Evolutionary conservation across 53 echinoderm and acorn worm species (phyloP).

Genomic region (Temnopleurus reevesii): DNA sequence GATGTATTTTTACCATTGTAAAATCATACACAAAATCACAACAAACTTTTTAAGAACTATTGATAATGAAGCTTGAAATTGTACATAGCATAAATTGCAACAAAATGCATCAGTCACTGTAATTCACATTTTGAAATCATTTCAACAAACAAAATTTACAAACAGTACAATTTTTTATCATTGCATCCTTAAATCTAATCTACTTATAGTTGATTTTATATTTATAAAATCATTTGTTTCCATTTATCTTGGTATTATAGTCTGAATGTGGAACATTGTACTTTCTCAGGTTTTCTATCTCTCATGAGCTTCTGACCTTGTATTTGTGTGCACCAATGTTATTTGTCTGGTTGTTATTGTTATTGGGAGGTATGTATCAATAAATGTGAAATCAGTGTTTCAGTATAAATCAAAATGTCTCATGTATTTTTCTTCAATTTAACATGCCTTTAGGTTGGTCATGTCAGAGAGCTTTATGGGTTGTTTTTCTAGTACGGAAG

Average conservation of each 20-base stretch:
- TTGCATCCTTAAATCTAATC: not conserved
- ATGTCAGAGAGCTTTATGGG: no score
- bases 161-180: not conserved
- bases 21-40: no score
- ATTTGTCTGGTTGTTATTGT: not conserved
- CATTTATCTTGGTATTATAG: not conserved
- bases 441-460: not conserved
- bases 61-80: no score
- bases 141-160: no score
- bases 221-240: not conserved
- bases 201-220: not conserved
- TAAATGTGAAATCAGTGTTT: slow-evolving; percentile 49
- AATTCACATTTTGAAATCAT: no score
- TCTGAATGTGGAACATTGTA: not conserved
- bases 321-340: not conserved
- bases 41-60: no score
- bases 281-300: slow-evolving; percentile 45
- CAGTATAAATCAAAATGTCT: not conserved
- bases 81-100: no score
- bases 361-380: slow-evolving; percentile 42
- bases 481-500: no score
- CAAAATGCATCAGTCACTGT: no score
- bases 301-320: slow-evolving; percentile 38
- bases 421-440: not conserved
- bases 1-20: no score